Percentiles rank a stretch among this genome's conserved stretches.
phyloP scores from a whole-genome alignment of 1,140 invertebrate species.

The Formica exsecta region DNA sequence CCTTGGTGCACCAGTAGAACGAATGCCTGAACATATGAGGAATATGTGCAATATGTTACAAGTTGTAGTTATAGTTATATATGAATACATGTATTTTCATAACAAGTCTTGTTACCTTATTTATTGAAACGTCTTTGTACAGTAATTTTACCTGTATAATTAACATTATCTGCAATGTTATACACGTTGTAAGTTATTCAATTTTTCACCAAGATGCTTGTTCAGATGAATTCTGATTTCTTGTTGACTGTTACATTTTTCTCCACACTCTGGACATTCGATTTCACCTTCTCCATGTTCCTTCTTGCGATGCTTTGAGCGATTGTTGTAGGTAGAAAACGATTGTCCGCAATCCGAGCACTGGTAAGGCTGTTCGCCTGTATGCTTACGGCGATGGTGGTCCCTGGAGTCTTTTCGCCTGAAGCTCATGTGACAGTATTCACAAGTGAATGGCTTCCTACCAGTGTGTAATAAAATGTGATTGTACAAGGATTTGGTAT shows the following conservation, averaged over 20 bases:
- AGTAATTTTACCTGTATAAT: too few species aligned
- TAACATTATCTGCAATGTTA: not conserved
- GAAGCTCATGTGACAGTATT: conserved; percentile 72
- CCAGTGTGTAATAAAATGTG: conserved; percentile 74
- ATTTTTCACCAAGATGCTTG: conserved; percentile 74
- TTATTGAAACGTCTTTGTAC: too few species aligned
- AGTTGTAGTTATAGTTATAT: too few species aligned
- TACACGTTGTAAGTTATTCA: conserved; percentile 55
- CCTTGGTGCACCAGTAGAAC: too few species aligned
- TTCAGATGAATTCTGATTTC: conserved; percentile 75
- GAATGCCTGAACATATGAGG: too few species aligned
- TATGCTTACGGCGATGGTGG: conserved; percentile 72
- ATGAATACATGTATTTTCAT: too few species aligned
- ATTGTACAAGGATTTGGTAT: conserved; percentile 71
- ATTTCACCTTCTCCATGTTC: conserved; percentile 66
- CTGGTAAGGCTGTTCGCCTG: conserved; percentile 71
- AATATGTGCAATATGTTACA: too few species aligned
- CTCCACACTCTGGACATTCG: conserved; percentile 70
- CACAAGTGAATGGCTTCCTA: conserved; percentile 70
- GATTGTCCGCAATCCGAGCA: conserved; percentile 70
- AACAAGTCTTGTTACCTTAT: too few species aligned
- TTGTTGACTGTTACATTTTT: conserved; percentile 64
- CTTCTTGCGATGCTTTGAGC: conserved; percentile 71
- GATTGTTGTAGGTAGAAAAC: conserved; percentile 66
- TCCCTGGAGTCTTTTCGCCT: conserved; percentile 71